Conservation (phyloP, 2,113 vertebrate genomes). For the Plecotus auritus region DNA sequence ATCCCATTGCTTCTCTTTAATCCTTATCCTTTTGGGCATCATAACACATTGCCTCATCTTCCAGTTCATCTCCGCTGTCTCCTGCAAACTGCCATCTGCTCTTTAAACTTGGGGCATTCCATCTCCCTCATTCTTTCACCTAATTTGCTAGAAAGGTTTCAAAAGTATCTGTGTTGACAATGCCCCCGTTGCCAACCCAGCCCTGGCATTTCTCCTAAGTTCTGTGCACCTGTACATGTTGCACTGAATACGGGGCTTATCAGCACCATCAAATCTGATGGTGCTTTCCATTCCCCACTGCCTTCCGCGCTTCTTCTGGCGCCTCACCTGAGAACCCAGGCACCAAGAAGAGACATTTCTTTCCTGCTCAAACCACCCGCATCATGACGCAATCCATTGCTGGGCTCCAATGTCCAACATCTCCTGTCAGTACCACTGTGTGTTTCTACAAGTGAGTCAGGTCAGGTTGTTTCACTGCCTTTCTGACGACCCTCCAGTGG, state of each 20-base stretch:
- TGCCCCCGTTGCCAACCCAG: neutral
- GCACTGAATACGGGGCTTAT: rapidly evolving
- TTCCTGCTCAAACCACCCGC: neutral
- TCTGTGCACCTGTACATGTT: rapidly evolving
- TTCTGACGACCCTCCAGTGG: neutral
- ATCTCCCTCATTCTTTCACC: neutral
- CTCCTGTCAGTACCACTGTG: neutral
- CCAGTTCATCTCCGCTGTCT: neutral
- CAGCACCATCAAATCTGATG: neutral
- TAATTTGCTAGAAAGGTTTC: neutral
- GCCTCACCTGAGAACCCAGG: neutral
- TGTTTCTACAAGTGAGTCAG: neutral
- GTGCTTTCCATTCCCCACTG: rapidly evolving
- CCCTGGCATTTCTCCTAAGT: neutral
- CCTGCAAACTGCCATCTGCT: neutral
- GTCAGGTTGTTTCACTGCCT: neutral
- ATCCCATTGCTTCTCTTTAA: neutral
- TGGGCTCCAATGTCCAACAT: neutral
- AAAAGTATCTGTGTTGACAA: neutral
- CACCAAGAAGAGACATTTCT: neutral
- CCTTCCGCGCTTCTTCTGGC: neutral
- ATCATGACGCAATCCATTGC: rapidly evolving
- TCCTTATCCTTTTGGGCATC: rapidly evolving
- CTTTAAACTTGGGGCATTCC: neutral
- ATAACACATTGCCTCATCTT: neutral